A percentile compares a stretch with the other conserved stretches of the same genome.
Evolutionary conservation across 2,113 vertebrate genomes (phyloP).

Genomic region (Oriolus oriolus): DNA sequence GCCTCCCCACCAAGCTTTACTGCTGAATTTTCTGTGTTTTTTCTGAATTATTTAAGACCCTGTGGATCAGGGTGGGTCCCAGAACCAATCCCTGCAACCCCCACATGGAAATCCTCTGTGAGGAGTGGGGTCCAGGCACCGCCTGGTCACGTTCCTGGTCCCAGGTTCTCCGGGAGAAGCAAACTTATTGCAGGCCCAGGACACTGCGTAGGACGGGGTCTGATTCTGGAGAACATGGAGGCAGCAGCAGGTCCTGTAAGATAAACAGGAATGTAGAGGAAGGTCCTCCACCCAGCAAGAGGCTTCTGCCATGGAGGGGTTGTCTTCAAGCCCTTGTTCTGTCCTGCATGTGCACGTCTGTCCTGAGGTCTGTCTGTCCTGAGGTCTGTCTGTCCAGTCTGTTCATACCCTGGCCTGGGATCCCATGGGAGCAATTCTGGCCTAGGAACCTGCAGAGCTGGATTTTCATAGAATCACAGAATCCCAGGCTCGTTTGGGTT

Average conservation of each 20-base stretch:
- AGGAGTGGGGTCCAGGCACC: neutral
- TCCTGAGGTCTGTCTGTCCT: neutral
- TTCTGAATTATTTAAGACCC: fast-evolving
- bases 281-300: neutral
- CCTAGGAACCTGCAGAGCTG: neutral
- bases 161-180: neutral
- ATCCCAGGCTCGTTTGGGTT: neutral
- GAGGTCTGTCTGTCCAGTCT: neutral
- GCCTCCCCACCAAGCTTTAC: neutral
- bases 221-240: neutral
- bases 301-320: neutral
- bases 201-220: fast-evolving
- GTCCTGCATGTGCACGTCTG: neutral
- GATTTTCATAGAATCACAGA: neutral
- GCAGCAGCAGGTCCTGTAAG: neutral
- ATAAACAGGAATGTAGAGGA: neutral
- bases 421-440: neutral
- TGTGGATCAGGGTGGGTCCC: neutral
- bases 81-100: neutral
- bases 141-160: fast-evolving
- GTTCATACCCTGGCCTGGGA: neutral
- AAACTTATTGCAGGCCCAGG: neutral
- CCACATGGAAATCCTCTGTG: neutral
- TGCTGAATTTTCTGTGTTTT: fast-evolving
- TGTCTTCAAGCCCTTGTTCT: neutral